Percentiles rank a stretch among this genome's conserved stretches.
Evolutionary conservation across 2,113 vertebrate genomes (phyloP).

Genomic region (Carassius gibelio): DNA sequence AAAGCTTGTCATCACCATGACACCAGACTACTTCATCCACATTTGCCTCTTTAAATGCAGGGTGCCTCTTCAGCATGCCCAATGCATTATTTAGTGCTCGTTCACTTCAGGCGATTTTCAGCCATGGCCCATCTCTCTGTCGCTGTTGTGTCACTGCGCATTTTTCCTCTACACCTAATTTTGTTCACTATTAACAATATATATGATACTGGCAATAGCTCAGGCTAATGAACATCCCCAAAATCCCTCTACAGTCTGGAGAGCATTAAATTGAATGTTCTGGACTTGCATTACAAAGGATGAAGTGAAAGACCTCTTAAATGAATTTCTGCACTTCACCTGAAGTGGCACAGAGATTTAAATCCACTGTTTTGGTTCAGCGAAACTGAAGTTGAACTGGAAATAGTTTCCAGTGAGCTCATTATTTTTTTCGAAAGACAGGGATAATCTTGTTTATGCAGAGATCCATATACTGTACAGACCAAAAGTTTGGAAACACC

Average conservation of each 20-base stretch:
- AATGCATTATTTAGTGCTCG: constrained; percentile 32
- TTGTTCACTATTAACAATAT: constrained; percentile 48
- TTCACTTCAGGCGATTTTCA: constrained; percentile 28
- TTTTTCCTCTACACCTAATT: constrained; percentile 27
- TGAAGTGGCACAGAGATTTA: constrained; percentile 10
- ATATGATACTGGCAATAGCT: constrained; percentile 40
- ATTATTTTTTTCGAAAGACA: constrained; percentile 23
- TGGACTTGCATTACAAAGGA: constrained; percentile 29
- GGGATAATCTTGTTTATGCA: neutral
- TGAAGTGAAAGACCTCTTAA: constrained; percentile 40
- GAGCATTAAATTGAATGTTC: constrained; percentile 24
- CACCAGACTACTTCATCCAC: constrained; percentile 37
- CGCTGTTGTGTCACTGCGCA: neutral
- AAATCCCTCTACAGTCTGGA: constrained; percentile 28
- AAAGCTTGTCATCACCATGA: constrained; percentile 32
- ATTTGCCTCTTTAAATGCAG: constrained; percentile 43
- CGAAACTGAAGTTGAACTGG: neutral
- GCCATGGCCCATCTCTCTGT: constrained; percentile 6
- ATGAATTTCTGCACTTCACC: constrained; percentile 36
- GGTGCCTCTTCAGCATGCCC: constrained; percentile 30
- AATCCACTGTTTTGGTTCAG: constrained; percentile 9
- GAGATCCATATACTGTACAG: no score
- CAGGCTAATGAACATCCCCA: constrained; percentile 49
- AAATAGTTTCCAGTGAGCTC: constrained; percentile 29
- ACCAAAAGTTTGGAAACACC: no score